These are phyloP conservation scores for Ispidina picta DNA, from an alignment of 2,797 vertebrate species.

Conservation along the genomic window DNA sequence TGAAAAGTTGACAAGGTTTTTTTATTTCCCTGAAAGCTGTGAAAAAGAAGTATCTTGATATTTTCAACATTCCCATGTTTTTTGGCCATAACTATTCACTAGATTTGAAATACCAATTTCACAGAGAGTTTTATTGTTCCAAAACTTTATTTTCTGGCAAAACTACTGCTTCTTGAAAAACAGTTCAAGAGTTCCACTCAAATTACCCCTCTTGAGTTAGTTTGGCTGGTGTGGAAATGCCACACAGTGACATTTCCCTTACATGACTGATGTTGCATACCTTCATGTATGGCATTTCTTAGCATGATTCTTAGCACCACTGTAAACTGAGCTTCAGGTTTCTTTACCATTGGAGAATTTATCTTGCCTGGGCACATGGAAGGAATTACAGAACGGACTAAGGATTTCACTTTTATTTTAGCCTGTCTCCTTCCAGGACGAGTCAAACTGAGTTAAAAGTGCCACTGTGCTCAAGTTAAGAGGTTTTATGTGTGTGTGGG, in stretches of 20 bases:
- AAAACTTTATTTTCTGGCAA: constrained; percentile 24
- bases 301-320: constrained; percentile 39
- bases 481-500: constrained; percentile 60
- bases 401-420: constrained; percentile 26
- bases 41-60: background rate
- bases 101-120: constrained; percentile 30
- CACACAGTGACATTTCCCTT: constrained; percentile 62
- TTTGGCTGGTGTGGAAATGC: constrained; percentile 59
- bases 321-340: constrained; percentile 43
- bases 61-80: constrained; percentile 17
- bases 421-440: background rate
- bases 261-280: constrained; percentile 59
- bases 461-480: constrained; percentile 56
- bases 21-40: constrained; percentile 5
- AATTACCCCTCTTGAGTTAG: constrained; percentile 31
- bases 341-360: constrained; percentile 33
- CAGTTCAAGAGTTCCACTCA: constrained; percentile 24
- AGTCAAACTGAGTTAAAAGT: constrained; percentile 44
- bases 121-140: constrained; percentile 18
- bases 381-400: constrained; percentile 38
- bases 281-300: constrained; percentile 55
- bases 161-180: background rate
- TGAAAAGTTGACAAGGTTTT: background rate
- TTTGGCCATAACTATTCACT: constrained; percentile 3
- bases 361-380: constrained; percentile 42